Evolutionary conservation across 2,113 vertebrate species (phyloP), one percentile per base, ranked within the genome.

Genomic region (Aplodontia rufa): DNA sequence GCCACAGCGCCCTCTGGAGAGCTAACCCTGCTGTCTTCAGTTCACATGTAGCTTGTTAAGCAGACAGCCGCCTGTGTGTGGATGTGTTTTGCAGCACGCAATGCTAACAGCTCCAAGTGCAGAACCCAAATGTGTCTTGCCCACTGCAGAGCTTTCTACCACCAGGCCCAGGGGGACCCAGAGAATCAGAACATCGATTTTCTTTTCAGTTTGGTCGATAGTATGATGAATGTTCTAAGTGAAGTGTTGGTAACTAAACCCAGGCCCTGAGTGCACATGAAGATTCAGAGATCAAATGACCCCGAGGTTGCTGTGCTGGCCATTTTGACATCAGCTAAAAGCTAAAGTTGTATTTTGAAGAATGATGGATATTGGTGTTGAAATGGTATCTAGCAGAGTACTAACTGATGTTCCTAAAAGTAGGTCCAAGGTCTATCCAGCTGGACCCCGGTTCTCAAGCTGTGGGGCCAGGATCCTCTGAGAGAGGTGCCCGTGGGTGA

Each of bases 201-300:
- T 30, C 6, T 8, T 24, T 9, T 40, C 37, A 16, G 51, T 35
- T 20, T 45, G 14, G 32, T 16, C 42, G 42, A 3, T 4, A 26
- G 60, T 0, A 13, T 0, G 12, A 35, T n/a, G 51, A 47, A 58
- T 19, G 30, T 20, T 55, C 8, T 14, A 11, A 74, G 6, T 11
- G 1, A 16, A 17, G 47, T 24, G 17, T 6, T 17, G 0, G 40
- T 10, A 14, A 53, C 55, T 32, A 37, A n/a, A 6, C 22, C 69
- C 13, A 16, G 2, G 37, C 11, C 22, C n/a, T 30, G 30, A 37
- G 28, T 49, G 5, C 19, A 32, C 37, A 3, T 32, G 8, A 47
- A 13, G 11, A 1, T 3, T 10, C 51, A 1, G 30, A n/a, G 55
- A 13, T 19, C 6, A 3, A 26, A 3, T 0, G 6, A 37, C 35